A percentile compares a stretch with the other conserved stretches of the same genome.
phyloP scores from a whole-genome alignment of 2,888 invertebrate species.

The Noctua comes region DNA sequence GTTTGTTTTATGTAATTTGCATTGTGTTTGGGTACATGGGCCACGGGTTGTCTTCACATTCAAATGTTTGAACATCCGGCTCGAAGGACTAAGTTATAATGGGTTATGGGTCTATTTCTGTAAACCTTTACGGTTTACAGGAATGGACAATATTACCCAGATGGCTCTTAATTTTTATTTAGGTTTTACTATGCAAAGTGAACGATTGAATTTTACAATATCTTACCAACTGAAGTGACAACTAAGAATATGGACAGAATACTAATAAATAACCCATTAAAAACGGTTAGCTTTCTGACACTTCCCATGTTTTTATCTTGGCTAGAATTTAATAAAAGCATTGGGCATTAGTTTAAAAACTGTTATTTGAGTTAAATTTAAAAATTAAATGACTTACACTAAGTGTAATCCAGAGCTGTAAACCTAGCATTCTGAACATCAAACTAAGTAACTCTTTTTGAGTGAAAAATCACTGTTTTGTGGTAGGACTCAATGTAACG shows the following conservation, averaged over 20 bases:
- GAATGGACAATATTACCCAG: neutral
- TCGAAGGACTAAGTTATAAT: constrained; percentile 19
- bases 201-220: no score
- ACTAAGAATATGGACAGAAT: neutral
- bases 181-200: no score
- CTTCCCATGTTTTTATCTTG: neutral
- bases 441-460: no score
- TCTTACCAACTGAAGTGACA: neutral
- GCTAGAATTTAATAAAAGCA: no score
- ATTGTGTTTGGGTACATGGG: neutral
- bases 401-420: no score
- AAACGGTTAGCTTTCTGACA: neutral
- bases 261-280: neutral
- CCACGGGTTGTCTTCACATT: constrained; percentile 3
- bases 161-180: neutral
- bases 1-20: constrained; percentile 20
- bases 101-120: no score
- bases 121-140: neutral
- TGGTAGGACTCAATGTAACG: no score
- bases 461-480: no score
- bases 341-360: neutral
- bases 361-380: neutral
- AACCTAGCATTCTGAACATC: no score
- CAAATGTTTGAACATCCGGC: constrained; percentile 22
- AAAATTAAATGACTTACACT: neutral